Evolutionary conservation across 1,140 invertebrate species (phyloP), one percentile per base, ranked within the genome.

Genomic region (Cephus cinctus): DNA sequence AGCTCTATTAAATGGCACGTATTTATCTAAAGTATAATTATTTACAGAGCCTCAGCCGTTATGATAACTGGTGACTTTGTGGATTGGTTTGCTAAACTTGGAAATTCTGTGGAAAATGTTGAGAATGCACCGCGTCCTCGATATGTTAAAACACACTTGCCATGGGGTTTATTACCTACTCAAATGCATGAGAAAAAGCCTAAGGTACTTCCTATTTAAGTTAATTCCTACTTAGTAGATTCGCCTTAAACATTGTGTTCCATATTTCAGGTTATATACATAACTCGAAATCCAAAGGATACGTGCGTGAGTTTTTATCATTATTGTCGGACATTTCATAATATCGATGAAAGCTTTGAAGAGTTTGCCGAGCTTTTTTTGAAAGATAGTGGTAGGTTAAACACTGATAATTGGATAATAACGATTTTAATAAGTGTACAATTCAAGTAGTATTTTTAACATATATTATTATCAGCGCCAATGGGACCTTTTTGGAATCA

Each of bases 201-300:
- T 18, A 90, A 89, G 79, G 86, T 88, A 64, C 51, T 40, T 16
- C 21, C 36, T 27, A 9, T 35, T 45, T 47, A 12, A 15, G 31
- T 32, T 23, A 30, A 35, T 1, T 12, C 40, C 18, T 12, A 14
- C 32, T 6, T 14, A 23, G 34, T 4, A n/a, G 21, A 16, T 41
- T 21, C 23, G 38, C 25, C 11, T 19, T 27, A 9, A 30, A 15
- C 14, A 34, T 21, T 43, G 9, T 38, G 9, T 50, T 44, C 51
- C 54, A 48, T 55, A 55, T 75, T 70, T 35, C 70, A 95, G 87
- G 85, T 96, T 1, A 87, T 98, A 36, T 98, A 97, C 66, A 84
- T 93, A 1, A 82, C 89, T 0, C 81, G 96, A 36, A 96, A 98
- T 77, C 93, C 95, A 2, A 98, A 97, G 72, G 95, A 98, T 65